Conservation (phyloP, 2,888 invertebrate genomes). For the Belgica antarctica region DNA sequence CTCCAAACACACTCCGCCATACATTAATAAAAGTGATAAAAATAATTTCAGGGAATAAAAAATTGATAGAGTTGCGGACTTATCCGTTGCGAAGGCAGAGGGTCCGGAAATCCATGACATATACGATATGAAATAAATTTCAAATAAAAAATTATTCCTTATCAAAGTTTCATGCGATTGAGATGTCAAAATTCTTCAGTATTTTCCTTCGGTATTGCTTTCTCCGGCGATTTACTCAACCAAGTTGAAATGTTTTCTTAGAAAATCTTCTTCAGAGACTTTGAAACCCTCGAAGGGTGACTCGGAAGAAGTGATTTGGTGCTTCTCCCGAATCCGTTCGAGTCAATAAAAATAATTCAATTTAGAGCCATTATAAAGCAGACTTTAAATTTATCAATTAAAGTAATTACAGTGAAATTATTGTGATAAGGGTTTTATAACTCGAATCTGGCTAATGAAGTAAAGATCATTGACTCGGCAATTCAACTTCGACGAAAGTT, state of each 20-base stretch:
- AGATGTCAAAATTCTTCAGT: not conserved
- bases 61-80: constrained; percentile 38
- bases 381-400: no score
- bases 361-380: no score
- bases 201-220: no score
- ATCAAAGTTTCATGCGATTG: not conserved
- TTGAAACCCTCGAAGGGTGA: not conserved
- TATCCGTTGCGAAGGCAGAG: not conserved
- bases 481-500: no score
- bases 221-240: no score
- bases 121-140: not conserved
- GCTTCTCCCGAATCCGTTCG: no score
- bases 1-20: not conserved
- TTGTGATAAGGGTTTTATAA: no score
- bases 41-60: constrained; percentile 39
- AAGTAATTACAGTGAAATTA: no score
- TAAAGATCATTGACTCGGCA: no score
- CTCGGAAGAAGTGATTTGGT: no score
- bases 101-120: constrained; percentile 36
- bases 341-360: no score
- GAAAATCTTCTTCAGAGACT: not conserved
- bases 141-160: not conserved
- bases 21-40: constrained; percentile 42
- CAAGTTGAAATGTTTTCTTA: not conserved
- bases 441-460: no score